These are phyloP conservation scores for Hemithea aestivaria DNA, from an alignment of 2,888 invertebrate genomes.

Conservation along the genomic window DNA sequence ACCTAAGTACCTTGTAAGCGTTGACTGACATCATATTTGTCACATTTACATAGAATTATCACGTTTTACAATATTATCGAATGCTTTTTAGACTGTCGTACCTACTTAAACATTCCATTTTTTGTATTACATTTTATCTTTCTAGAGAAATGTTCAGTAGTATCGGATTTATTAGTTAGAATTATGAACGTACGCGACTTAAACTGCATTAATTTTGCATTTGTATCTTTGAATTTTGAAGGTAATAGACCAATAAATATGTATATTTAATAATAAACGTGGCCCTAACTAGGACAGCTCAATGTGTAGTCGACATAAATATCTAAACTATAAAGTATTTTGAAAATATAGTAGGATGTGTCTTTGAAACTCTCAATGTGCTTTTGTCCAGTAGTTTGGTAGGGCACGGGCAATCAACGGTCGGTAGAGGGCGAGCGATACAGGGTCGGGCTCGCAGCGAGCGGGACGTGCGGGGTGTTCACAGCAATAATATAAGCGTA, in stretches of 20 bases:
- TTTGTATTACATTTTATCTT: slow-evolving; percentile 54
- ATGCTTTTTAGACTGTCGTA: slow-evolving; percentile 72
- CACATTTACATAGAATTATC: slow-evolving; percentile 46
- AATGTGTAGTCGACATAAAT: slow-evolving; percentile 65
- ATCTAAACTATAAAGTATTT: slow-evolving; percentile 57
- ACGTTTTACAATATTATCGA: slow-evolving; percentile 41
- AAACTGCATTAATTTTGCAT: slow-evolving; percentile 49
- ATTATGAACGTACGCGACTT: slow-evolving; percentile 47
- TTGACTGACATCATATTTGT: slow-evolving; percentile 68
- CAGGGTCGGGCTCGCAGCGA: slow-evolving; percentile 4
- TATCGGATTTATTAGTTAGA: slow-evolving; percentile 52
- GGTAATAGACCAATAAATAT: slow-evolving; percentile 39
- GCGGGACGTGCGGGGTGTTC: not conserved
- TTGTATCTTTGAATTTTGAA: slow-evolving; percentile 51
- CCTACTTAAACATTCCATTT: slow-evolving; percentile 77
- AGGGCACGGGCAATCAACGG: slow-evolving; percentile 30
- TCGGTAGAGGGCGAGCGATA: slow-evolving; percentile 25
- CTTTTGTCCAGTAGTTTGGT: slow-evolving; percentile 72
- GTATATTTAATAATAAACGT: slow-evolving; percentile 37
- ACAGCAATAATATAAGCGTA: not conserved
- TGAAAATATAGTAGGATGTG: slow-evolving; percentile 69
- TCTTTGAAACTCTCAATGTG: slow-evolving; percentile 76
- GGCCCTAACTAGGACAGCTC: slow-evolving; percentile 73
- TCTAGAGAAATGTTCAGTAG: slow-evolving; percentile 52
- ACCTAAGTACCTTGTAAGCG: slow-evolving; percentile 49